Evolutionary conservation across 2,888 invertebrate genomes (phyloP), one percentile per base, ranked within the genome.

Genomic region (Euzetes globulus): DNA sequence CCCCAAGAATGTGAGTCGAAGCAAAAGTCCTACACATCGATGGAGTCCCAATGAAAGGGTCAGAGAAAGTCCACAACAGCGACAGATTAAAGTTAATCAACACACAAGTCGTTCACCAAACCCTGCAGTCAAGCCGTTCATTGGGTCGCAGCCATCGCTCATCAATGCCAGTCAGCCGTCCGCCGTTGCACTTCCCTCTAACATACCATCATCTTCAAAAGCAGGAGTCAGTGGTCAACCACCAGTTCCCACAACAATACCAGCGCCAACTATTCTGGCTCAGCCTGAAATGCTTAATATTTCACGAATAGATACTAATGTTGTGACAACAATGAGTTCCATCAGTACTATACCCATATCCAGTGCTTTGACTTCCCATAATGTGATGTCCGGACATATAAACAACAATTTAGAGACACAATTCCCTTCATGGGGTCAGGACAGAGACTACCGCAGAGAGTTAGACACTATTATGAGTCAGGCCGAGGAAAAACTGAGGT

Each of bases 381-480:
- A 45, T 68, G 41, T 68, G 19, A 37, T 22, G 11, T 7, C 68
- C 13, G 4, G 33, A 6, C 68, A 33, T 45, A 22, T 11, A 7
- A 29, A 33, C 19, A 63, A 37, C 22, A 17, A 7, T 13, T 41
- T 6, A 3, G 17, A 41, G 1, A 19, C 60, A 25, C 3, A 4
- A 29, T 68, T 41, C 11, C 17, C 41, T 9, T 33, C 68, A 9
- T 71, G 71, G 71, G 27, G 50, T 47, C 19, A 74, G 45, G 76
- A 76, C 47, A 45, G 73, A 22, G 76, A 76, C 50, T 76, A 76
- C 41, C 52, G 76, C 11, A 55, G 37, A 37, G 76, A 73, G 17
- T 55, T 75, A 17, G 75, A 71, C 50, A 1, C 52, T 22, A 22
- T 75, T 45, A 72, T 75, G 27, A 72, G 15, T 37, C 72, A 63